Percentiles rank a stretch among this genome's conserved stretches.
Evolutionary conservation across 2,797 vertebrate genomes (phyloP).

Genomic region (Melanogrammus aeglefinus): DNA sequence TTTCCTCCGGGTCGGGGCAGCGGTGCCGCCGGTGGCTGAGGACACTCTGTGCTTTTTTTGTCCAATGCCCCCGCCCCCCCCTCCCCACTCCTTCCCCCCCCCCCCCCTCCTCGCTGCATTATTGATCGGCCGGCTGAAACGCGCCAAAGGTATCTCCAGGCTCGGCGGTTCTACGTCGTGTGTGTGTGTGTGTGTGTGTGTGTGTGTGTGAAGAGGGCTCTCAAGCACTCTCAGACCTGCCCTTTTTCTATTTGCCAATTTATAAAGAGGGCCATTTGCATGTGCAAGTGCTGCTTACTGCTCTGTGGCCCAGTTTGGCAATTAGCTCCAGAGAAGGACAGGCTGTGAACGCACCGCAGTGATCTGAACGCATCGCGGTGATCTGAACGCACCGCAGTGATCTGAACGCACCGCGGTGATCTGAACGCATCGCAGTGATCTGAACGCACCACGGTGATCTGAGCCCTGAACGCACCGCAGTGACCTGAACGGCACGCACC

Average conservation of each 20-base stretch:
- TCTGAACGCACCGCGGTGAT: not conserved
- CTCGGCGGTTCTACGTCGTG: constrained; percentile 46
- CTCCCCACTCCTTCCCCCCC: too few relatives aligned
- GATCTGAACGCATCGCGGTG: not conserved
- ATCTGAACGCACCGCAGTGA: too few relatives aligned
- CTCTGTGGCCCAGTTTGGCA: constrained; percentile 17
- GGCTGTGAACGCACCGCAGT: constrained; percentile 18
- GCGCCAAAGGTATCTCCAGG: constrained; percentile 45
- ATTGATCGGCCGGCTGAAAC: constrained; percentile 71
- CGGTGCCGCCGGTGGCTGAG: constrained; percentile 42
- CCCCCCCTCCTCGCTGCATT: constrained; percentile 70
- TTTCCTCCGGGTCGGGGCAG: too few relatives aligned
- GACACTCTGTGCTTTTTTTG: constrained; percentile 64
- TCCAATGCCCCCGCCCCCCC: constrained; percentile 57
- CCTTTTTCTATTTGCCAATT: constrained; percentile 54
- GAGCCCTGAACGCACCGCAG: too few relatives aligned
- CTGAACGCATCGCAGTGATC: too few relatives aligned
- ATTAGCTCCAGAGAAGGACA: constrained; percentile 18
- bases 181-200: too few relatives aligned
- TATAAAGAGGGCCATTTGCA: constrained; percentile 38
- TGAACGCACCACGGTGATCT: not conserved
- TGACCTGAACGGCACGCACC: too few relatives aligned
- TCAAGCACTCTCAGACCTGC: constrained; percentile 44
- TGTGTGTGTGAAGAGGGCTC: constrained; percentile 27
- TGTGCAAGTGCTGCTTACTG: constrained; percentile 40